Base-by-base conservation (phyloP, 35 echinoderm and acorn worm species). In the Stichopus chloronotus region DNA sequence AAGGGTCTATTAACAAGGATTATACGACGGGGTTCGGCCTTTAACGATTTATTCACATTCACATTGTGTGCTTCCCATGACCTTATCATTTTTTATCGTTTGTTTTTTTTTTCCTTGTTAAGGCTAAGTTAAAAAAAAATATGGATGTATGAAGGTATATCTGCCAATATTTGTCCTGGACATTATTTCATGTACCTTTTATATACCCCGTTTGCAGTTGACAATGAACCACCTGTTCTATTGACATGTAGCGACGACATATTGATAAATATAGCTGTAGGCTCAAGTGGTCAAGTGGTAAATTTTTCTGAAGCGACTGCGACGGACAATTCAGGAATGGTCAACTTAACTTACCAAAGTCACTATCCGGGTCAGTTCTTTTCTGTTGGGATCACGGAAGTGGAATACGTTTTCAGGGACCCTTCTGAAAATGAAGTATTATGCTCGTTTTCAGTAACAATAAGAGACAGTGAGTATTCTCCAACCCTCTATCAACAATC, bases 251-350 rank as follows among this genome's bases (percentile, higher is more conserved):
- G 69, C 22, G 69, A 74, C 7, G 69, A 74, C 19, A 74, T 74
- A 14, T 74, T 74, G 22, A 20, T 74, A 7, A 20, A 74, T 14
- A 74, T 74, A 19, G 25, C 78, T 13, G 9, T 55, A 53, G 78
- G 78, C 25, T 52, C 78, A 52, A 14, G 4, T 12, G 78, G 78
- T 10, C 25, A 53, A 6, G 25, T 52, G 14, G 78, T 81, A 53
- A 4, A 81, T 8, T 81, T 10, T 52, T 6, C 52, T 53, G 24
- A 81, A 52, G 23, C 78, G 10, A 81, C 23, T 55, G 25, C 25
- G 8, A 81, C 78, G 25, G 78, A 81, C 25, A 52, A 81, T 12
- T 81, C 78, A 52, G 78, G 78, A 81, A 19, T 53, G 25, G 78
- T 19, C 14, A 81, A 81, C 10, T 12, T 81, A 9, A 55, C 17